Evolutionary conservation across 2,797 vertebrate genomes (phyloP), one percentile per base, ranked within the genome.

Genomic region (Lepus townsendii): DNA sequence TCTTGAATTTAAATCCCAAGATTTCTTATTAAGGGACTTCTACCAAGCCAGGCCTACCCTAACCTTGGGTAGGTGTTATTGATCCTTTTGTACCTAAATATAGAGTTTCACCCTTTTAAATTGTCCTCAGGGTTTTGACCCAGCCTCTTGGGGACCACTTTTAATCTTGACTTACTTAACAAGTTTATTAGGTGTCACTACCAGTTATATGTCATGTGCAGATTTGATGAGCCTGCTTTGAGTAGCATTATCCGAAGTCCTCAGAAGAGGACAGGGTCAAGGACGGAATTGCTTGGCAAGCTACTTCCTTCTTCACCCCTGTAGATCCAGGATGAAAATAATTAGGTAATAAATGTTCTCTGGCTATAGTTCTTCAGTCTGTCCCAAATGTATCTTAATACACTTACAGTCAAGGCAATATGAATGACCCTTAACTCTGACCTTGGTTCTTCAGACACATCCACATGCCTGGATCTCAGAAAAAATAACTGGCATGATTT

Each of bases 401-500:
- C 2, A 86, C 50, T 79, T 22, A 6, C 11, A 66, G 68, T 88
- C 91, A 75, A 82, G 42, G 71, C 13, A 75, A 65, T 71, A 88
- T 62, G 22, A 93, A 88, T 88, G 66, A 90, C 71, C 71, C 63
- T 65, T 94, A 92, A 78, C 57, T 79, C 30, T 93, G n/a, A 94
- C 24, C 24, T 82, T 88, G n/a, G 10, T 79, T 93, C 60, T 91
- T 97, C 65, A 88, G 22, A 92, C 14, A 84, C 54, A 0, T 57
- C 91, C n/a, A 65, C 1, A 83, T 73, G 20, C 52, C 35, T 66
- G n/a, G 47, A 71, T 38, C 32, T 91, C 17, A 79, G 27, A 30
- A 62, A n/a, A 71, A 93, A 83, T 62, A 83, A 91, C n/a, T 63
- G 57, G 5, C 83, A 85, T 71, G 7, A 32, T 54, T 97, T 95